Percentiles rank a stretch among this genome's conserved stretches.
Evolutionary conservation across 2,888 invertebrate species (phyloP).

Genomic region (Athripsodes cinereus): DNA sequence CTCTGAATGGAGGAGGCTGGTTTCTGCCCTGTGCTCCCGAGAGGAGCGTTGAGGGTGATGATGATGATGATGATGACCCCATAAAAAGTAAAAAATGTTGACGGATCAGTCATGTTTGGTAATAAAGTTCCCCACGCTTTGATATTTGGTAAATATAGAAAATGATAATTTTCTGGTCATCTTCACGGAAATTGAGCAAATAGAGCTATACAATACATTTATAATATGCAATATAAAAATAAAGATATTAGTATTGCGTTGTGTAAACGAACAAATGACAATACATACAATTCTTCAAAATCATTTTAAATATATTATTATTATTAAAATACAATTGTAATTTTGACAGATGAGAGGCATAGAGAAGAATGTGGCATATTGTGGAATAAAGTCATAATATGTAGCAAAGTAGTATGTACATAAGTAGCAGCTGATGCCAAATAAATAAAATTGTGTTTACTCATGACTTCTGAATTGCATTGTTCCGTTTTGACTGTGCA

Average conservation of each 20-base stretch:
- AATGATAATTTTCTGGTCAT: constrained; percentile 21
- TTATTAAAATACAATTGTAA: constrained; percentile 10
- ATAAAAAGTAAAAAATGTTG: neutral
- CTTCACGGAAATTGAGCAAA: constrained; percentile 18
- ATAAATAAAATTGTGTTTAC: constrained; percentile 6
- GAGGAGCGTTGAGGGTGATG: too few species aligned
- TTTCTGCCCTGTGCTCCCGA: too few species aligned
- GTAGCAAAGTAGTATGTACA: neutral
- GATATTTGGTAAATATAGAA: neutral
- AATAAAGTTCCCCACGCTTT: neutral
- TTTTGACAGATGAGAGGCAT: constrained; percentile 3
- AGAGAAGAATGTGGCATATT: neutral
- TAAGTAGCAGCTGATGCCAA: constrained; percentile 10
- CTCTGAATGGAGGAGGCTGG: too few species aligned
- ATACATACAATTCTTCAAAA: neutral
- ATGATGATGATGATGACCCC: too few species aligned
- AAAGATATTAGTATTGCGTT: neutral
- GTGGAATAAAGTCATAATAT: neutral
- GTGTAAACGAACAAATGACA: constrained; percentile 1
- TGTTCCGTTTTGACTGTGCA: constrained; percentile 6
- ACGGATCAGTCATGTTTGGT: neutral
- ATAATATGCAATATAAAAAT: neutral
- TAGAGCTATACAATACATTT: constrained; percentile 19
- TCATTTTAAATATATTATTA: constrained; percentile 11
- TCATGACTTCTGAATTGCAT: constrained; percentile 13